phyloP scores from a whole-genome alignment of 2,113 vertebrate species.

The Orcinus orca region DNA sequence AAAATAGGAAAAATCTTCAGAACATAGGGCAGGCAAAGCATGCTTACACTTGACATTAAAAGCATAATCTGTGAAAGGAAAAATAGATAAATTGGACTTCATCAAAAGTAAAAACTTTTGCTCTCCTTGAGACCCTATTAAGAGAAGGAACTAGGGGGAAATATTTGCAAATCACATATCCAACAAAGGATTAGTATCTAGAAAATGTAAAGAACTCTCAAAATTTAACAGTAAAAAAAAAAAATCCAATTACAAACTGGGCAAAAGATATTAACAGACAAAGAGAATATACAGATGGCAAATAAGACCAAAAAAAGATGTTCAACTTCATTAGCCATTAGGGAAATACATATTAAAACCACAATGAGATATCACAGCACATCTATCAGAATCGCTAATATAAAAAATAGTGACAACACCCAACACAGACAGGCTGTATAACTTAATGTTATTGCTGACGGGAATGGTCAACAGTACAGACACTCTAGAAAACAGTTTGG shows the following conservation, averaged over 20 bases:
- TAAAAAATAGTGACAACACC: neutral
- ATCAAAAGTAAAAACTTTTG: neutral
- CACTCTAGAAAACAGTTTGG: neutral
- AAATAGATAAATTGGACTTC: neutral
- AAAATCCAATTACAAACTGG: neutral
- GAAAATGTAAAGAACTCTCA: neutral
- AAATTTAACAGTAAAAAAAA: constrained; percentile 6
- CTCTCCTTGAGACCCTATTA: neutral
- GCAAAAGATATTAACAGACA: neutral
- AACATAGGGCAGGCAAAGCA: neutral
- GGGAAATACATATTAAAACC: neutral
- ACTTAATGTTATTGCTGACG: neutral
- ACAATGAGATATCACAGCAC: neutral
- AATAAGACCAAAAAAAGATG: neutral
- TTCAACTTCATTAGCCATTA: neutral
- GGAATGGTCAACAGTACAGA: neutral
- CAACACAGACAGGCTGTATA: neutral
- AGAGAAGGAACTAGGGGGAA: neutral
- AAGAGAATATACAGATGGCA: neutral
- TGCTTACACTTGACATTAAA: neutral
- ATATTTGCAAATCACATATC: neutral
- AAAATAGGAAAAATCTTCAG: neutral
- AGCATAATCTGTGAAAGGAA: neutral
- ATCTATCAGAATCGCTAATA: neutral
- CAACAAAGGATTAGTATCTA: neutral